Percentiles rank a stretch among this genome's conserved stretches.
Conservation (phyloP, 1,140 invertebrate genomes). For the Temnothorax curvispinosus region DNA sequence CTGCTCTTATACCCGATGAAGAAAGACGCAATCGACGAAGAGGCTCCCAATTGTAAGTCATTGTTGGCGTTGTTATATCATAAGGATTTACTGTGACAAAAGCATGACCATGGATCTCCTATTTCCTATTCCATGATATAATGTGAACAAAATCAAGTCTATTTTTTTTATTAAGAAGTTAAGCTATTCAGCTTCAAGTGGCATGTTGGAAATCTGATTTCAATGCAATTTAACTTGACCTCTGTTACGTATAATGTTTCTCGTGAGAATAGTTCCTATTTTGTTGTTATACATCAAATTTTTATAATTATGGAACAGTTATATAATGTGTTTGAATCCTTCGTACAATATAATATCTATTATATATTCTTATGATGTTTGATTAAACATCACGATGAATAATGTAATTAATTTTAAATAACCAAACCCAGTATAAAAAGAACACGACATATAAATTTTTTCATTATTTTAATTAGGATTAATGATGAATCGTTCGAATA, state of each 20-base stretch:
- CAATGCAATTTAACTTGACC: not conserved
- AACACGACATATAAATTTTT: not conserved
- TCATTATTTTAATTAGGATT: constrained; percentile 8
- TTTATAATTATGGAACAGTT: not conserved
- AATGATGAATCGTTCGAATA: not conserved
- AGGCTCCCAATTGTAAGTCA: constrained; percentile 92
- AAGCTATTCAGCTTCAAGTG: not conserved
- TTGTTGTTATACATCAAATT: not conserved
- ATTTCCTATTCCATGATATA: not conserved
- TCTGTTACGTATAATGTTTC: not conserved
- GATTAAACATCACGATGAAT: not conserved
- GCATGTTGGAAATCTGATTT: not conserved
- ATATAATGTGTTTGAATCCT: not conserved
- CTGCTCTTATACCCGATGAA: constrained; percentile 88
- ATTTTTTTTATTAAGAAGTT: constrained; percentile 40
- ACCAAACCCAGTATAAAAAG: not conserved
- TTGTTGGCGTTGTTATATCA: not conserved
- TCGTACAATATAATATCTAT: too few relatives aligned
- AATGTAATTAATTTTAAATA: constrained; percentile 9
- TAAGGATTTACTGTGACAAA: not conserved
- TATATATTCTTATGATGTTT: not conserved
- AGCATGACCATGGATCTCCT: not conserved
- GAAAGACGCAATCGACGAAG: constrained; percentile 90
- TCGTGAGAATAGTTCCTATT: not conserved
- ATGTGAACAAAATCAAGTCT: not conserved